These are phyloP conservation scores for Guaruba guarouba DNA, from an alignment of 2,113 vertebrate genomes.

Conservation along the genomic window DNA sequence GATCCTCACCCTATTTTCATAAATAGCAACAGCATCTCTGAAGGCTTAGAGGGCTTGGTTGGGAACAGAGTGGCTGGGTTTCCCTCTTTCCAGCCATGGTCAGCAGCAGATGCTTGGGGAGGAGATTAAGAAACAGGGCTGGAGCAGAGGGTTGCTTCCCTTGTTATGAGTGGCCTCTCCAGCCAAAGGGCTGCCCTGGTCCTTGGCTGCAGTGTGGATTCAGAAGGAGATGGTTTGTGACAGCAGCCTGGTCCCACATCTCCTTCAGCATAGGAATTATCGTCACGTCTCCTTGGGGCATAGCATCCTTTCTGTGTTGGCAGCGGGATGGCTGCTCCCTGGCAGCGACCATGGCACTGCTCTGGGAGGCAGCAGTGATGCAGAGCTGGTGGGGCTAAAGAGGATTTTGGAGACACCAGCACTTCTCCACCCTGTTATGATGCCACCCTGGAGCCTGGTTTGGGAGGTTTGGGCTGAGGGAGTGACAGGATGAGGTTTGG, in stretches of 20 bases:
- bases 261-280: background rate
- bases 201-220: rapidly evolving
- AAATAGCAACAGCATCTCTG: constrained; percentile 24
- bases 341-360: background rate
- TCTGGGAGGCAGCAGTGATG: background rate
- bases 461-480: background rate
- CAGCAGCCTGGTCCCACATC: background rate
- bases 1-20: constrained; percentile 17
- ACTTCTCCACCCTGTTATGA: background rate
- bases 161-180: background rate
- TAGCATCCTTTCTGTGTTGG: background rate
- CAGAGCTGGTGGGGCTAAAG: background rate
- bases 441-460: background rate
- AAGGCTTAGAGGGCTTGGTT: background rate
- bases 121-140: background rate
- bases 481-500: background rate
- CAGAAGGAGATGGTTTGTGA: background rate
- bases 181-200: background rate
- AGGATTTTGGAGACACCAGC: background rate
- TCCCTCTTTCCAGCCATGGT: background rate
- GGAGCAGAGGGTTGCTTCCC: background rate
- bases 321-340: rapidly evolving
- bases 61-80: background rate
- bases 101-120: constrained; percentile 15
- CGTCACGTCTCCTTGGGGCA: rapidly evolving